Evolutionary conservation across 2,797 vertebrate species (phyloP).

Genomic region (Avahi laniger): DNA sequence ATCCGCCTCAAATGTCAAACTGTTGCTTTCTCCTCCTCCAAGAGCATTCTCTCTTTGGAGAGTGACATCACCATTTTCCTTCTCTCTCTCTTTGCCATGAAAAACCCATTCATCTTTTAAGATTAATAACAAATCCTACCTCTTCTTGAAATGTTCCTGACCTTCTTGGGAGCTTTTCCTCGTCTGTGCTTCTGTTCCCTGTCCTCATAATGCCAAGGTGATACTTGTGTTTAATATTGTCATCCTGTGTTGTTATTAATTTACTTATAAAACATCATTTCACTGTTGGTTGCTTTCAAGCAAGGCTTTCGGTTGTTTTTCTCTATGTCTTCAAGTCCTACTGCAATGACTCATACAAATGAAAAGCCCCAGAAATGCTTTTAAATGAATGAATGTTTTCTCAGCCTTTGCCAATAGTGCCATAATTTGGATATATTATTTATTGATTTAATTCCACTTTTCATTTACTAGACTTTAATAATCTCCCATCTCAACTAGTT

Average conservation of each 20-base stretch:
- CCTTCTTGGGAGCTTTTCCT: background rate
- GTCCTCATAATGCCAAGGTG: background rate
- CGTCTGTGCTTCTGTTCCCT: background rate
- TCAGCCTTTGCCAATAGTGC: background rate
- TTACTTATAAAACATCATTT: background rate
- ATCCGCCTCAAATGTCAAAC: background rate
- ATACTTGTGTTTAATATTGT: background rate
- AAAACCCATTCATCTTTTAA: background rate
- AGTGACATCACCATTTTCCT: background rate
- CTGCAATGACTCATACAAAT: background rate
- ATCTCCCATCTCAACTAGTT: background rate
- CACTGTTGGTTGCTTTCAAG: background rate
- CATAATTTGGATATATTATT: background rate
- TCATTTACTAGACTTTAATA: background rate
- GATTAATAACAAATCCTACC: background rate
- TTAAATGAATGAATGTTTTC: background rate
- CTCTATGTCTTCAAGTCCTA: background rate
- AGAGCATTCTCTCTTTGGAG: background rate
- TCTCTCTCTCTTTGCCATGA: background rate
- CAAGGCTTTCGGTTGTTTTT: background rate
- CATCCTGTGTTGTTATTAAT: background rate
- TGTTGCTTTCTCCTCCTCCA: background rate
- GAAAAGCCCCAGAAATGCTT: background rate
- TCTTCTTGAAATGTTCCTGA: background rate
- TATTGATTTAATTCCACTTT: background rate